Percentiles rank a stretch among this genome's conserved stretches.
phyloP scores from a whole-genome alignment of 2,888 invertebrate species.

The Coenonympha arcania region DNA sequence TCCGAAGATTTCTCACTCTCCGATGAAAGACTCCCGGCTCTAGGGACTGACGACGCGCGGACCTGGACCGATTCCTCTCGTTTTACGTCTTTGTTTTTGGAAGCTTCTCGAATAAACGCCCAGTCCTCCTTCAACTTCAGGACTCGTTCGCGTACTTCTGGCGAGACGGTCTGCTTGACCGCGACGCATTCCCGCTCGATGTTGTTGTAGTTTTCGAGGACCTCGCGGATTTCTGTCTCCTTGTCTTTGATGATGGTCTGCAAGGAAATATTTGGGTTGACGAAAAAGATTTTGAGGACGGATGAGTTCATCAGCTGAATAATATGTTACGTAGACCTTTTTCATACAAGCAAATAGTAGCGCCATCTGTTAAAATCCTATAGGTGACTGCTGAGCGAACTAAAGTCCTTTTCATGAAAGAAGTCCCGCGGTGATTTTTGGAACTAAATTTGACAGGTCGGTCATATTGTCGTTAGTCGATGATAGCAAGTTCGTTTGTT shows the following conservation, averaged over 20 bases:
- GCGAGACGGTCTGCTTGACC: slow-evolving; percentile 62
- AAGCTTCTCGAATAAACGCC: slow-evolving; percentile 49
- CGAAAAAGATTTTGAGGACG: no score
- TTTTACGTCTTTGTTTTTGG: slow-evolving; percentile 40
- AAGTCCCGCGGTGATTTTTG: no score
- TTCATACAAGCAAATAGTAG: no score
- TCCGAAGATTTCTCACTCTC: slow-evolving; percentile 18
- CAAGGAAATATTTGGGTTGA: background rate
- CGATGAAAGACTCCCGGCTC: slow-evolving; percentile 7
- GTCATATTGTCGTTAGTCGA: no score
- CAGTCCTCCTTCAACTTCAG: slow-evolving; percentile 27
- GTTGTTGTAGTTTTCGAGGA: slow-evolving; percentile 77
- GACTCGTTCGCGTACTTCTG: slow-evolving; percentile 31
- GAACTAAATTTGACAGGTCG: no score
- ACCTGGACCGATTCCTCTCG: slow-evolving; percentile 11
- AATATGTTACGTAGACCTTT: no score
- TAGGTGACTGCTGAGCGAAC: no score
- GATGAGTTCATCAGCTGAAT: no score
- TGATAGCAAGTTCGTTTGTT: no score
- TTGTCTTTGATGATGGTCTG: slow-evolving; percentile 68
- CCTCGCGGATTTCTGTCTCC: slow-evolving; percentile 76
- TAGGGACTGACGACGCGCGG: slow-evolving; percentile 13
- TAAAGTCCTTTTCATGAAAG: no score
- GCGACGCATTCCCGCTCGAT: slow-evolving; percentile 69
- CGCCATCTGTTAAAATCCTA: no score